Evolutionary conservation across 2,797 vertebrate genomes (phyloP).

Genomic region (Enteromius mattozi): DNA sequence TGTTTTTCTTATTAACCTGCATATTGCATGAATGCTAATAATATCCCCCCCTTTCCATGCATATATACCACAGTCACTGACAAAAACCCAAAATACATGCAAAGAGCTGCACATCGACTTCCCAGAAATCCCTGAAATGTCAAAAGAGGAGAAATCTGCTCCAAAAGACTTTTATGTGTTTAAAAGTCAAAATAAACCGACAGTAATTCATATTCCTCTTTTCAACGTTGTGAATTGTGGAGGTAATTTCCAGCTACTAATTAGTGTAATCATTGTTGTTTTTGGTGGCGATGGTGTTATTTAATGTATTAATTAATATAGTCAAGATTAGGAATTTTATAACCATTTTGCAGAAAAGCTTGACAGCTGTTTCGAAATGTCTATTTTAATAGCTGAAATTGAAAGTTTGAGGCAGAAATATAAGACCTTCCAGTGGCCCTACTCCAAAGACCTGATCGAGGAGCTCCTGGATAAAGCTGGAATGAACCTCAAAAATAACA

Average conservation of each 20-base stretch:
- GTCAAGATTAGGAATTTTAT: neutral
- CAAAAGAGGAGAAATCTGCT: neutral
- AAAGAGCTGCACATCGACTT: neutral
- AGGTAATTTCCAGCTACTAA: slow-evolving; percentile 16
- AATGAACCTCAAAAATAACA: slow-evolving; percentile 29
- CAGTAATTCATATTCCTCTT: slow-evolving; percentile 33
- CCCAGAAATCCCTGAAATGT: neutral
- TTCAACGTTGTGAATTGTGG: slow-evolving; percentile 25
- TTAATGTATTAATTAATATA: neutral
- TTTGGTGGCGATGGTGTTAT: too few species aligned
- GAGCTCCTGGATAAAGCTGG: slow-evolving; percentile 24
- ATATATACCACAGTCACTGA: neutral
- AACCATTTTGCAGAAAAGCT: neutral
- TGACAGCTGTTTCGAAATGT: neutral
- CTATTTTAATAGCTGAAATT: slow-evolving; percentile 19
- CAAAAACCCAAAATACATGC: neutral
- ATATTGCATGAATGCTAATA: neutral
- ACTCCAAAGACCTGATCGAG: neutral
- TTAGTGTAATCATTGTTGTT: neutral
- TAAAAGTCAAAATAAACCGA: slow-evolving; percentile 11
- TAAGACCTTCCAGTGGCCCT: neutral
- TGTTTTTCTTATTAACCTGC: neutral
- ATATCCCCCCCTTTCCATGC: neutral
- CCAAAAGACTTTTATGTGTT: slow-evolving; percentile 36
- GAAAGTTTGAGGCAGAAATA: neutral